phyloP scores from a whole-genome alignment of 2,113 vertebrate species.

The Abramis brama region DNA sequence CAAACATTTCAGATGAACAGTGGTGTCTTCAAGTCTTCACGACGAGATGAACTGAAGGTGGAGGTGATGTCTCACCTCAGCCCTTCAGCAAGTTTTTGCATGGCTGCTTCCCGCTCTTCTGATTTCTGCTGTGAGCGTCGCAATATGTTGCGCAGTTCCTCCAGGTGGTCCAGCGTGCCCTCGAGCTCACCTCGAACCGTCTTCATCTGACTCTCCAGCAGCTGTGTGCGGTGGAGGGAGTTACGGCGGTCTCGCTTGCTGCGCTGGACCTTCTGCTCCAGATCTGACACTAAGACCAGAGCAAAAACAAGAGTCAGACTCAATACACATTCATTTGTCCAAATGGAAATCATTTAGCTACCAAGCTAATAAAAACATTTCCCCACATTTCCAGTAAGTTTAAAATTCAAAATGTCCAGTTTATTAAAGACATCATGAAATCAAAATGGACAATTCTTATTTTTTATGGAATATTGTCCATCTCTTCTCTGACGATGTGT shows the following conservation, averaged over 20 bases:
- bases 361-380: too few relatives aligned
- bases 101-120: constrained; percentile 82
- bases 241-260: constrained; percentile 80
- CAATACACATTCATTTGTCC: neutral
- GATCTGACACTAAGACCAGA: constrained; percentile 76
- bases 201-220: constrained; percentile 86
- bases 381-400: too few relatives aligned
- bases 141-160: constrained; percentile 82
- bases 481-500: too few relatives aligned
- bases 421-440: too few relatives aligned
- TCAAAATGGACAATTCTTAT: too few relatives aligned
- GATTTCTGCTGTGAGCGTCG: constrained; percentile 85
- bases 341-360: neutral
- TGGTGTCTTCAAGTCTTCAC: neutral
- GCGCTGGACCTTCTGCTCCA: constrained; percentile 87
- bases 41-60: neutral
- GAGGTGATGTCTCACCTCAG: constrained; percentile 77
- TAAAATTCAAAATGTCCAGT: neutral
- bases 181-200: constrained; percentile 84
- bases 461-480: too few relatives aligned
- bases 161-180: constrained; percentile 81
- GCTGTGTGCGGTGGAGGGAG: constrained; percentile 83
- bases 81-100: constrained; percentile 85
- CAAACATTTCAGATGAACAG: neutral
- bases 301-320: neutral